These are phyloP conservation scores for Psittacula cyanocephala DNA, from an alignment of 2,113 vertebrate species.

Conservation along the genomic window DNA sequence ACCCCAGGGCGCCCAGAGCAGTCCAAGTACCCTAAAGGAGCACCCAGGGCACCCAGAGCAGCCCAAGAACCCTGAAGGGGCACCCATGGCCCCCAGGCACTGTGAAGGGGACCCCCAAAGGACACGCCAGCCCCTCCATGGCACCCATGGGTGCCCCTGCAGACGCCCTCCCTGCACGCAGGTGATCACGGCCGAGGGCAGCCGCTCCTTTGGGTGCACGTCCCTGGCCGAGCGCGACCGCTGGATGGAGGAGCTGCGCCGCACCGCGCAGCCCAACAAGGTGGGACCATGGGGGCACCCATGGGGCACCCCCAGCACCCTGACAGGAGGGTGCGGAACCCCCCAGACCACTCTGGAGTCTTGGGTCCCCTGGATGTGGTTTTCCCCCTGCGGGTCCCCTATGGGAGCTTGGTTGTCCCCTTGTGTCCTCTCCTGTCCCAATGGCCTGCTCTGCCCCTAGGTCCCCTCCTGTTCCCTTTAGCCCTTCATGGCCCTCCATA, in stretches of 20 bases:
- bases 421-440: no score
- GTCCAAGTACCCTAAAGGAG: fast-evolving
- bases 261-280: constrained; percentile 88
- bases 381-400: background rate
- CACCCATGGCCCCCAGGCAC: background rate
- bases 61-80: background rate
- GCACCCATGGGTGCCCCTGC: background rate
- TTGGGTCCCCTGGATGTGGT: background rate
- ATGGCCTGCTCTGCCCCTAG: no score
- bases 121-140: background rate
- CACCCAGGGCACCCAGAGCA: background rate
- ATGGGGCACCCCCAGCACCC: background rate
- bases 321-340: no score
- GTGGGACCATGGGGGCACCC: constrained; percentile 40
- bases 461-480: background rate
- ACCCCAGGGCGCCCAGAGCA: background rate
- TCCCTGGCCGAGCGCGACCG: constrained; percentile 89
- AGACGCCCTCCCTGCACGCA: background rate
- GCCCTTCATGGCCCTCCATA: background rate
- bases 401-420: no score
- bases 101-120: background rate
- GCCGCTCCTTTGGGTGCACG: constrained; percentile 87
- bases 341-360: background rate
- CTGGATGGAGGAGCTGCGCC: constrained; percentile 91
- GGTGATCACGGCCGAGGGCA: constrained; percentile 85